Evolutionary conservation across 2,797 vertebrate species (phyloP), one percentile per base, ranked within the genome.

Genomic region (Sebastiscus albofasciatus): DNA sequence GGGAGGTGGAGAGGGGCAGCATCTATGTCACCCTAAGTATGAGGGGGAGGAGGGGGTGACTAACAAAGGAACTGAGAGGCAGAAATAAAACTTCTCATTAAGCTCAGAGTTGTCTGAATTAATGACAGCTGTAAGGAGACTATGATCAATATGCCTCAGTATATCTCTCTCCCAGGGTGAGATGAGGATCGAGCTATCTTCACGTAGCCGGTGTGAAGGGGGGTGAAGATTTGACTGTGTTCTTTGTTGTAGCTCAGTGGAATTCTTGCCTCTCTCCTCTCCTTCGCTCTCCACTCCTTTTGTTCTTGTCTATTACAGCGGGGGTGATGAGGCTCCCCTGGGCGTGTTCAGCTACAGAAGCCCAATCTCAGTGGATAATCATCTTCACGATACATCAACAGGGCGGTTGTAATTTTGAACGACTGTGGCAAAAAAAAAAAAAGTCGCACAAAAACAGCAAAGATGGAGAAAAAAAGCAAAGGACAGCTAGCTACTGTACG

Each of bases 141-240:
- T 88, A 90, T 90, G 95, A 96, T 97, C 95, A 96, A 95, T 95
- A 95, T 80, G 80, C 85, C 81, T 84, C 75, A 92, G 94, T 94
- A 90, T 92, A 79, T 61, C 78, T 82, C 85, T 92, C 88, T 95
- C 94, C 80, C 75, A 88, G 87, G 90, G 93, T 95, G 94, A 94
- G 89, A 93, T 89, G 92, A 79, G 90, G 83, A 86, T 94, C 90
- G 90, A 89, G 90, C 90, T 80, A 83, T 93, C 92, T 93, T 85
- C 90, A 83, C 71, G 60, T 34, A 24, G 68, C 81, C 22, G 36
- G 56, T 59, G 77, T 33, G 67, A 71, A 14, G 72, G 60, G 72
- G 61, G 68, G 76, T 83, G 75, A 67, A 85, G 91, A 92, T 89
- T 92, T 83, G 84, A 88, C 84, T 89, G 77, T 76, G 77, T 75